A percentile compares a stretch with the other conserved stretches of the same genome.
Evolutionary conservation across 23 tunicate species (phyloP).

Genomic region (Clavelina lepadiformis): DNA sequence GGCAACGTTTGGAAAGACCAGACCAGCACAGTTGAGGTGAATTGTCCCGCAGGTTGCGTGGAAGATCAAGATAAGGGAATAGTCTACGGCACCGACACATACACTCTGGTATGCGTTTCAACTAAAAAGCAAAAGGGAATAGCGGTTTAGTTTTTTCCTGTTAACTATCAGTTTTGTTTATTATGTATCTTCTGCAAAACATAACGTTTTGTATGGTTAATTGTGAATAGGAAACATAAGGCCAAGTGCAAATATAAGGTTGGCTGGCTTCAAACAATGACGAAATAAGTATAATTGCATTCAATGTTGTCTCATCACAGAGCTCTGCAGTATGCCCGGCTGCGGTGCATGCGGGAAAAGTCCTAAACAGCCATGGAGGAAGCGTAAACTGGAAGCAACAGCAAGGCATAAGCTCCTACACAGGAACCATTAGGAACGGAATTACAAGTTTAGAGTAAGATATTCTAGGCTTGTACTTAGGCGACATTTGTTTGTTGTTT

Average conservation of each 20-base stretch:
- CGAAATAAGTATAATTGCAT: too few relatives aligned
- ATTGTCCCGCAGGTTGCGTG: constrained; percentile 73
- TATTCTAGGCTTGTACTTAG: too few relatives aligned
- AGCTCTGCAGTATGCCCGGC: constrained; percentile 63
- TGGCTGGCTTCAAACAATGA: too few relatives aligned
- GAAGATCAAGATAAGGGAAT: constrained; percentile 31
- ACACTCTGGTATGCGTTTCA: constrained; percentile 46
- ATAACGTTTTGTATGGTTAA: too few relatives aligned
- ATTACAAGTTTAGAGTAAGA: constrained; percentile 61
- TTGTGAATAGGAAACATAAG: too few relatives aligned
- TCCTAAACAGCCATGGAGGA: constrained; percentile 63
- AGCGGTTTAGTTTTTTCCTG: too few relatives aligned
- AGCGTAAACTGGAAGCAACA: constrained; percentile 7
- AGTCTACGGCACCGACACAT: constrained; percentile 56
- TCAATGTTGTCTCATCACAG: too few relatives aligned
- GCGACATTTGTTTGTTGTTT: too few relatives aligned
- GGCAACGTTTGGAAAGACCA: constrained; percentile 19
- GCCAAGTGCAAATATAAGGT: too few relatives aligned
- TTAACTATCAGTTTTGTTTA: too few relatives aligned
- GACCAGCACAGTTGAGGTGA: constrained; percentile 11
- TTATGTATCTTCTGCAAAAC: too few relatives aligned
- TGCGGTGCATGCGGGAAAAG: constrained; percentile 75
- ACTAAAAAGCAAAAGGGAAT: too few relatives aligned
- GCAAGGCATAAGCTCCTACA: constrained; percentile 38
- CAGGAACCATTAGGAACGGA: constrained; percentile 39